Conservation (phyloP, 2,797 vertebrate species). For the Heliangelus exortis region DNA sequence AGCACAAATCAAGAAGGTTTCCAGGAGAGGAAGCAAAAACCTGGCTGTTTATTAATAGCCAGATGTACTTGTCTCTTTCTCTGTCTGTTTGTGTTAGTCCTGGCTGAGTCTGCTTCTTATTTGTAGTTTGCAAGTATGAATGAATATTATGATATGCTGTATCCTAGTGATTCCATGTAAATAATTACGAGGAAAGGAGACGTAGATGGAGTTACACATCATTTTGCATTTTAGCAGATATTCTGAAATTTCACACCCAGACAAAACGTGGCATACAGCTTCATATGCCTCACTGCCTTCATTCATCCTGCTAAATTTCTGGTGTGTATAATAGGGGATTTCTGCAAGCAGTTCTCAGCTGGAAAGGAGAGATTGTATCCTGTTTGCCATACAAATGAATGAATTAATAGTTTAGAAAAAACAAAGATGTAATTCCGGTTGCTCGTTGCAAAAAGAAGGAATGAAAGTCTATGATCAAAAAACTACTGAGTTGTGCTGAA, state of each 20-base stretch:
- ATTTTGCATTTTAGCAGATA: constrained; percentile 20
- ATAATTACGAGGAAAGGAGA: not conserved
- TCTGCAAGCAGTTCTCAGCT: not conserved
- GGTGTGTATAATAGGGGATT: not conserved
- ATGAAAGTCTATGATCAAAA: not conserved
- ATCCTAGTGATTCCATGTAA: constrained; percentile 12
- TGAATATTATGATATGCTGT: constrained; percentile 29
- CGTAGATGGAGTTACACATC: not conserved
- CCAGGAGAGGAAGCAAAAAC: constrained; percentile 50
- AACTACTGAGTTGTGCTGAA: not conserved
- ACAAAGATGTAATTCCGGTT: not conserved
- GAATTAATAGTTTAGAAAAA: not conserved
- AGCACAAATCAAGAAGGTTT: constrained; percentile 31
- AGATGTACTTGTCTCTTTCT: constrained; percentile 34
- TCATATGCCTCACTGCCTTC: not conserved
- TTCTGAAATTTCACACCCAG: not conserved
- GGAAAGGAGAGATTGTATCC: not conserved
- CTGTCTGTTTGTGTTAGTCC: constrained; percentile 21
- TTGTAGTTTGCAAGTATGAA: constrained; percentile 8
- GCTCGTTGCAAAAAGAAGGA: not conserved
- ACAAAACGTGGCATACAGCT: not conserved
- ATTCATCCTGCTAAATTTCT: not conserved
- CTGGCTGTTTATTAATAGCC: constrained; percentile 47
- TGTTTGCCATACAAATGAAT: not conserved
- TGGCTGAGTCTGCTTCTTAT: constrained; percentile 26